Base-by-base conservation (phyloP, 2,888 invertebrate genomes). In the Catocala nupta region DNA sequence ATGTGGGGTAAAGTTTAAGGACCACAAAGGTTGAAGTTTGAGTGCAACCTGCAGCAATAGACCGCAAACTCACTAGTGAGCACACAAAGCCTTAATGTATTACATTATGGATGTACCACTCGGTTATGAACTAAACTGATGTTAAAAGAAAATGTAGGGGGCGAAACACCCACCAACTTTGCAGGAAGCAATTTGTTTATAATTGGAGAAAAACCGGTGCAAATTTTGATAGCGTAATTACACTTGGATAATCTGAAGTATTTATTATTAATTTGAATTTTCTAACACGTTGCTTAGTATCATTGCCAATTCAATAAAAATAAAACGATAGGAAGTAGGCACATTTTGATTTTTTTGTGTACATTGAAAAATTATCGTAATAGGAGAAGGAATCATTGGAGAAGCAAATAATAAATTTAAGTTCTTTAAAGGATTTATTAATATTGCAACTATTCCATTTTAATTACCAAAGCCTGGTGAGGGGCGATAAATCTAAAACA, bases 21-120 rank as follows among this genome's bases (percentile, higher is more conserved):
- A 83, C 84, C 81, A 82, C 84, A 85, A 85, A 88, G 84, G 84
- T 83, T 71, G 75, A 86, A 88, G 85, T 88, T 88, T 80, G 71
- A 77, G 76, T 83, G 84, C 84, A 85, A 79, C 80, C 78, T 83
- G 85, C 82, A 81, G 75, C 68, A 79, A 77, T 69, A 79, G 73
- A 84, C 84, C 83, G 80, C 84, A 81, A 85, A 79, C 81, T 82
- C 58, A 70, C 70, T 68, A 68, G 76, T 70, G 70, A 78, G 73
- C 77, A 75, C 72, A 85, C 84, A 84, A 83, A 84, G 80, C 77
- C 71, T 74, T 83, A 82, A 86, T 83, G 77, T 82, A 85, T 84
- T 80, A 77, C 73, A 80, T 75, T 77, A 80, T 75, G 67, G 60
- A 77, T 68, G 63, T 73, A 70, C 59, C 47, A 65, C 59, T 60